Conservation (phyloP, 2,113 vertebrate genomes). For the Osmerus mordax region DNA sequence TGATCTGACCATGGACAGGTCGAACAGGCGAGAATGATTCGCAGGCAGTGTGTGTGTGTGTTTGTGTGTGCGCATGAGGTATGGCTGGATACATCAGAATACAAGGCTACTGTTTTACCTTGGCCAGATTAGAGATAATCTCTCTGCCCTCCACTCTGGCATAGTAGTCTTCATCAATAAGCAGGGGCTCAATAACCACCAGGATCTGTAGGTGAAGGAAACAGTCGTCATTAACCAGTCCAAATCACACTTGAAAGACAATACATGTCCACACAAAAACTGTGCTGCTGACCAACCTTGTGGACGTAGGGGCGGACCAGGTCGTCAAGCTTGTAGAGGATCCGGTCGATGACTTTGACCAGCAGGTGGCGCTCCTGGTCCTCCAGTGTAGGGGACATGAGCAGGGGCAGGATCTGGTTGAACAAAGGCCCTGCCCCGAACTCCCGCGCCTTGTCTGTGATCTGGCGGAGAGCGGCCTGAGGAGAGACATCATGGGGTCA, state of each 20-base stretch:
- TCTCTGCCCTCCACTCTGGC: conserved; percentile 98
- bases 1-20: conserved; percentile 54
- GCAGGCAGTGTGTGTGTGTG: conserved; percentile 11
- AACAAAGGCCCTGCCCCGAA: conserved; percentile 96
- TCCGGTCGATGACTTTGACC: conserved; percentile 98
- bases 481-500: background rate
- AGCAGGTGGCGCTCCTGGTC: conserved; percentile 97
- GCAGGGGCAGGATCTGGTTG: conserved; percentile 94
- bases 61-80: background rate
- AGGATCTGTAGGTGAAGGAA: conserved; percentile 79
- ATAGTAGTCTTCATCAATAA: conserved; percentile 99
- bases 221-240: background rate
- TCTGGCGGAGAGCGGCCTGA: conserved; percentile 93
- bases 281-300: conserved; percentile 75
- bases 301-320: conserved; percentile 96
- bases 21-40: conserved; percentile 64
- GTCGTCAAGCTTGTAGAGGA: conserved; percentile 97
- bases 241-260: background rate
- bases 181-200: conserved; percentile 94
- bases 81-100: no score
- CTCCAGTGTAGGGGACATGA: conserved; percentile 98
- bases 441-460: conserved; percentile 97
- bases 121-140: conserved; percentile 98
- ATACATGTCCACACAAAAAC: rapidly evolving
- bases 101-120: conserved; percentile 71